Base-by-base conservation (phyloP, 1,140 invertebrate species). In the Drosophila yakuba region DNA sequence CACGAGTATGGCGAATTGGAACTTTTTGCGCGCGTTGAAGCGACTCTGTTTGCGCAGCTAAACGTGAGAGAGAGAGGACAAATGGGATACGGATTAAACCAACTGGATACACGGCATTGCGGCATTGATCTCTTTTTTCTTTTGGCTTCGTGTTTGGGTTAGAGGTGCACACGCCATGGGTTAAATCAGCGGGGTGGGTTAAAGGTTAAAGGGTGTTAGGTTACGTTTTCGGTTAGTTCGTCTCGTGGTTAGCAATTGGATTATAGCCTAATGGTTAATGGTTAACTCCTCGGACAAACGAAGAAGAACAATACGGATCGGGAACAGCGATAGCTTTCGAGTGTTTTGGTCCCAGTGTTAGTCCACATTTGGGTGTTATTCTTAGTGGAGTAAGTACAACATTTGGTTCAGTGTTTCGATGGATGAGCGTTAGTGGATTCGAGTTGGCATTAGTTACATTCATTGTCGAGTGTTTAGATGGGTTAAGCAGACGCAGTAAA, bases 21-120 rank as follows among this genome's bases (percentile, higher is more conserved):
- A 96, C 92, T 95, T 96, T 91, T 96, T 96, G 77, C 95, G 94
- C 14, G 97, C 96, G 93, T 97, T 96, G 93, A 97, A 98, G 47
- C 95, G 94, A 78, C 95, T 94, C 45, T 95, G 94, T 93, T 96
- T 96, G 72, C 96, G 94, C 85, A 96, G 95, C 96, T 97, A 67
- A 36, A 71, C 60, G 28, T 54, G 36, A 45, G 44, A 78, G 35
- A 78, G 35, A 61, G 41, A 61, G 41, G 39, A 43, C 36, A 61
- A 41, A 52, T 51, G 39, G 55, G 39, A 14, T 23, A 10, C 17
- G 43, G 68, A 69, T 72, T 72, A 72, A 15, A 48, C 20, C 68
- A 14, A 12, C 43, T 45, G 43, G 7, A 12, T 12, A 10, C 3
- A 14, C 4, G 8, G 12, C 15, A 36, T 32, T 23, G 54, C 44